Evolutionary conservation across 1,140 invertebrate genomes (phyloP), one percentile per base, ranked within the genome.

Genomic region (Andricus grossulariae): DNA sequence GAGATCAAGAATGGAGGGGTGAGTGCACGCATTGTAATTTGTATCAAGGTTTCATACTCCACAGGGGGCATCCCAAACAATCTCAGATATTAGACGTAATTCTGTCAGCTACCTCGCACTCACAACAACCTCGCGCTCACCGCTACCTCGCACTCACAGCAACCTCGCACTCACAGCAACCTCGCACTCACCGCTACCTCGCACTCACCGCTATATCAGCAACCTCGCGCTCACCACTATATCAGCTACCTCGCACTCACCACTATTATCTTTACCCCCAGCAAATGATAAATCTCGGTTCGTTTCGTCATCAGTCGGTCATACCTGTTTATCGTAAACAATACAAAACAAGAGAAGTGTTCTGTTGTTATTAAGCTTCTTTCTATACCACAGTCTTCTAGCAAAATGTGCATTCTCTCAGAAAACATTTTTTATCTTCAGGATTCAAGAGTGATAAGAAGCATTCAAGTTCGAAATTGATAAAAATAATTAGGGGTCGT

Each of bases 221-320:
- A 5, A 32, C 25, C 25, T 32, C 25, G 25, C 25, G 25, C 25
- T 32, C 25, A 32, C 25, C 25, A 32, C n/a, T 5, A 32, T 0
- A 32, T 32, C 25, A 32, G 25, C 25, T 32, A 32, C 25, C 5
- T 32, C 25, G 25, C 25, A n/a, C 60, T 39, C n/a, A 32, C 32
- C 25, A 66, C 32, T 66, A 66, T 66, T 66, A 66, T 66, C 60
- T 66, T 16, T 66, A 66, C 60, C 60, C 60, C 60, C 60, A 66
- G 60, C 60, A 66, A 39, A 66, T 39, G 32, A 66, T 66, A 45
- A 66, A 66, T 16, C 21, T 39, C 15, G 13, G 39, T 25, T 66
- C 25, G 39, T 45, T 66, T 8, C 15, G 8, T 32, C 25, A 39
- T 66, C 10, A n/a, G n/a, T n/a, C n/a, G 25, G 7, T 39, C 18